phyloP scores from a whole-genome alignment of 2,888 invertebrate species.

The Amiota minor region DNA sequence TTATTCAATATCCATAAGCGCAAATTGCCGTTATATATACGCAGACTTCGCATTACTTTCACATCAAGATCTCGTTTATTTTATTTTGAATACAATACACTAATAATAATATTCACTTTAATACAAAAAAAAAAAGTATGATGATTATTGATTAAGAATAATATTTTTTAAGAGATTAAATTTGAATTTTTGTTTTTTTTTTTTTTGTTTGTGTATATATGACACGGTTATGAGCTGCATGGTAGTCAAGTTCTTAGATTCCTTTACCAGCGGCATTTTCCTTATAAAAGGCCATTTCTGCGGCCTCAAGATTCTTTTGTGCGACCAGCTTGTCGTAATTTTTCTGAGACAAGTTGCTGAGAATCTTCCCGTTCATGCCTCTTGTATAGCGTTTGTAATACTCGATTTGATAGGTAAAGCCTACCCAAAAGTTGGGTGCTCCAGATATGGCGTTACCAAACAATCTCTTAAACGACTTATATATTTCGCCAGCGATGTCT shows the following conservation, averaged over 20 bases:
- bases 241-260: no score
- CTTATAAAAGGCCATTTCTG: constrained; percentile 27
- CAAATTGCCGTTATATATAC: constrained; percentile 86
- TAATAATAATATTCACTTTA: no score
- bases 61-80: no score
- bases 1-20: constrained; percentile 81
- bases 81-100: no score
- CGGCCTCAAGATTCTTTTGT: constrained; percentile 44
- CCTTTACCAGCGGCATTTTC: constrained; percentile 19
- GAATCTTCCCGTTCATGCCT: constrained; percentile 74
- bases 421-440: constrained; percentile 79
- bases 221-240: no score
- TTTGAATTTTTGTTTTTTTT: no score
- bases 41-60: constrained; percentile 83
- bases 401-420: constrained; percentile 80
- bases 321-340: constrained; percentile 59
- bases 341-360: constrained; percentile 64
- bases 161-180: no score
- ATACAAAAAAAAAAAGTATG: no score
- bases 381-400: constrained; percentile 81
- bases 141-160: no score
- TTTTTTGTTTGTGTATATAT: no score
- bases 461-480: constrained; percentile 74
- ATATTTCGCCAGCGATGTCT: constrained; percentile 78
- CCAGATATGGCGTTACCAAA: constrained; percentile 76